phyloP scores from a whole-genome alignment of 2,888 invertebrate genomes.

The Xestoiulus laeticollis region DNA sequence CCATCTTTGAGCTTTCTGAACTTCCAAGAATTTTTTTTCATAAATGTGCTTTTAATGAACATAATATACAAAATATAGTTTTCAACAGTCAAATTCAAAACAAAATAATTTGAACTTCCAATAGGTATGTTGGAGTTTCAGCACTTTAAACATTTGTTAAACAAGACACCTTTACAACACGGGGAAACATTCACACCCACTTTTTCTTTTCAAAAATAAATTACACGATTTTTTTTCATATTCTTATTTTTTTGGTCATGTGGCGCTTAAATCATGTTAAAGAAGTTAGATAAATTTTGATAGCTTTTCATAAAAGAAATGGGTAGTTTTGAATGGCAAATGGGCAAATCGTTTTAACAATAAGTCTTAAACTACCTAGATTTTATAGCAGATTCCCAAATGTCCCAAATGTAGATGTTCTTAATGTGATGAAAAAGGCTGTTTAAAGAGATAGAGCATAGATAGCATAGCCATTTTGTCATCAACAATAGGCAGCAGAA shows the following conservation, averaged over 20 bases:
- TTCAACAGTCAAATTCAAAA: constrained; percentile 23
- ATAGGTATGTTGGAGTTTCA: background rate
- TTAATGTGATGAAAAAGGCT: background rate
- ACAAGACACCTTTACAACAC: background rate
- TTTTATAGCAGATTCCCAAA: background rate
- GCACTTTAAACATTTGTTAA: background rate
- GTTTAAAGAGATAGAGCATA: background rate
- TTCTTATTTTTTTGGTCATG: background rate
- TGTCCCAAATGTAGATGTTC: background rate
- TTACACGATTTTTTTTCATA: background rate
- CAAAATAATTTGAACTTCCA: background rate
- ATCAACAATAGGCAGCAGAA: background rate
- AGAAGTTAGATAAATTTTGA: background rate
- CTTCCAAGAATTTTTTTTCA: background rate
- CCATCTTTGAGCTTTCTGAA: too few species aligned
- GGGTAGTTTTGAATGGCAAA: background rate
- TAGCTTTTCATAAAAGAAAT: background rate
- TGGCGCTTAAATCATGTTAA: background rate
- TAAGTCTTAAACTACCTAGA: background rate
- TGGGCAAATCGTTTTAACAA: background rate
- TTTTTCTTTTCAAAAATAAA: background rate
- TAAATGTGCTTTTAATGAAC: constrained; percentile 19
- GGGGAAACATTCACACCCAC: background rate
- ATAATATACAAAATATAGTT: constrained; percentile 33
- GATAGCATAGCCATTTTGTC: background rate